A percentile compares a stretch with the other conserved stretches of the same genome.
These are phyloP conservation scores for Harpagoxenus sublaevis DNA, from an alignment of 2,888 invertebrate species.

Conservation along the genomic window DNA sequence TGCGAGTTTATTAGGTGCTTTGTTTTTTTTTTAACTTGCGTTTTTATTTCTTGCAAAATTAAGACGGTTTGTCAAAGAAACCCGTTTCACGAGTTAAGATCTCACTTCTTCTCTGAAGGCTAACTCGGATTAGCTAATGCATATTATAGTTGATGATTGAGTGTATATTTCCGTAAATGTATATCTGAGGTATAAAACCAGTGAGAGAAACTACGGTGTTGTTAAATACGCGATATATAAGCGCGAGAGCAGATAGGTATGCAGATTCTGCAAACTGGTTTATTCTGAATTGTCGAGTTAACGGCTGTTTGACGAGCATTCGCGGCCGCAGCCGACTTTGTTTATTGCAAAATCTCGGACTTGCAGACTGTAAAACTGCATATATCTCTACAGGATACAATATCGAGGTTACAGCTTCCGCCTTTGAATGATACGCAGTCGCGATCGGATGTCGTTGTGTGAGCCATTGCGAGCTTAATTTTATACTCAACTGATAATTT, in stretches of 20 bases:
- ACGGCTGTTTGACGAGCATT: conserved; percentile 30
- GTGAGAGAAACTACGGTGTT: not conserved
- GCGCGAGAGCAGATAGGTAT: conserved; percentile 14
- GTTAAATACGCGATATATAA: not conserved
- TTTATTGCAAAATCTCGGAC: conserved; percentile 40
- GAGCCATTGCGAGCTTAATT: conserved; percentile 5
- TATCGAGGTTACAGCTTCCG: conserved; percentile 63
- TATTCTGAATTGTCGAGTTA: conserved; percentile 41
- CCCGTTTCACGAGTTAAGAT: conserved; percentile 16
- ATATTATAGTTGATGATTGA: conserved; percentile 8
- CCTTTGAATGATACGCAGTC: conserved; percentile 47
- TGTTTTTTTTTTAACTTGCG: not conserved
- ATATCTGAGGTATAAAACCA: not conserved
- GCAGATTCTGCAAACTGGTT: conserved; percentile 40
- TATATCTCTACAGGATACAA: conserved; percentile 49
- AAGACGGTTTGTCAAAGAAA: conserved; percentile 16
- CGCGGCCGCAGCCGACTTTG: conserved; percentile 1
- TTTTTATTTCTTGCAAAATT: conserved; percentile 3
- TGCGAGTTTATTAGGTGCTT: not conserved
- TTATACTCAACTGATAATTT: not conserved
- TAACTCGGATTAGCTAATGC: not conserved
- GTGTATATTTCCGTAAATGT: conserved; percentile 32
- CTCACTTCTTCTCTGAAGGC: not conserved
- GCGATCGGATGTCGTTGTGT: conserved; percentile 43
- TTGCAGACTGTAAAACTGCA: conserved; percentile 18